Conservation (phyloP, 2,113 vertebrate genomes). For the Bufo gargarizans region DNA sequence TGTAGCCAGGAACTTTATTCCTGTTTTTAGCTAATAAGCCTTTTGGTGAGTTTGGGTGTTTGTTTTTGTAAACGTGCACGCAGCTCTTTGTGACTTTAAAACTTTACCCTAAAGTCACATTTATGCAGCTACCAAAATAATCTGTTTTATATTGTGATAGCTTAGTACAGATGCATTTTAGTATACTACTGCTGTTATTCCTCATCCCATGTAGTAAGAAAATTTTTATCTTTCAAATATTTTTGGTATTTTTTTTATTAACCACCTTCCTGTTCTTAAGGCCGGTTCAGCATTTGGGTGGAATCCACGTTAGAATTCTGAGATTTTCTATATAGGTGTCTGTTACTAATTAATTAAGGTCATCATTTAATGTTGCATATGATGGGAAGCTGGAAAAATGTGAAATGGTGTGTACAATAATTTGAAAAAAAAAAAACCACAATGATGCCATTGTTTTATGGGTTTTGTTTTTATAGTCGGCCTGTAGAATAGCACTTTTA, state of each 20-base stretch:
- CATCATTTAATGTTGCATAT: no score
- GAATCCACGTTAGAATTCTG: no score
- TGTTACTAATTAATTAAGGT: no score
- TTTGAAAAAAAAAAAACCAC: no score
- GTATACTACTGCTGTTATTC: neutral
- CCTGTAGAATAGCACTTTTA: no score
- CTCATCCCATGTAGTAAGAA: neutral
- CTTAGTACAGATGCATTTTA: constrained; percentile 30
- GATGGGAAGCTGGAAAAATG: no score
- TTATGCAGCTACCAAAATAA: constrained; percentile 23
- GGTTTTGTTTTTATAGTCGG: no score
- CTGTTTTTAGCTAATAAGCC: neutral
- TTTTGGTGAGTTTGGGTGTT: neutral
- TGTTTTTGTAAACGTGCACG: neutral
- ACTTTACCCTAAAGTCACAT: constrained; percentile 37
- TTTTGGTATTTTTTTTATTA: neutral
- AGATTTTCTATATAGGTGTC: no score
- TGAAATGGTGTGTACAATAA: no score
- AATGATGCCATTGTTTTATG: no score
- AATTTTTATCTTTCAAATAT: neutral
- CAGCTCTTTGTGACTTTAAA: constrained; percentile 24
- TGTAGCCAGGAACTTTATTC: neutral
- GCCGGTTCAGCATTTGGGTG: no score
- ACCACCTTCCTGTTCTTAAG: neutral
- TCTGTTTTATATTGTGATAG: constrained; percentile 37